Evolutionary conservation across 2,113 vertebrate genomes (phyloP), one percentile per base, ranked within the genome.

Genomic region (Rostratula benghalensis): DNA sequence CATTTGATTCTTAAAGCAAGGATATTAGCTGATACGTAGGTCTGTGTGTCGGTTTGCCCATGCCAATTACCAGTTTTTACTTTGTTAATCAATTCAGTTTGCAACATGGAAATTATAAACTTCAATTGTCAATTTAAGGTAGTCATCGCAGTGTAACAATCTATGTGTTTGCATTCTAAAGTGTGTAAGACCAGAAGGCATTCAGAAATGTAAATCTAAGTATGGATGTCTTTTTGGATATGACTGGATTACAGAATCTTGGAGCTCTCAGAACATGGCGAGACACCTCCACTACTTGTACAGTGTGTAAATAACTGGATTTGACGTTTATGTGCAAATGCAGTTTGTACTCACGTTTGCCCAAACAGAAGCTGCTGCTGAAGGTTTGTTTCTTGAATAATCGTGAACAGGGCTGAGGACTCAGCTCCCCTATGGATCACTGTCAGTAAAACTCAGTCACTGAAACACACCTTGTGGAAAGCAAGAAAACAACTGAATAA

Each of bases 341-440:
- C 37, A 71, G 2, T 51, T 43, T 24, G 16, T 60, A 30, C 35
- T 81, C 15, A 2, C 17, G 19, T 75, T 78, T 87, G 39, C 48
- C 74, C 65, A 79, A 63, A 85, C 20, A 30, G 10, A 46, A 73
- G 61, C 25, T 76, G 41, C 60, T 91, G 61, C 86, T 89, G 61
- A 73, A 91, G 54, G 37, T 45, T 91, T 48, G 3, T 45, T 76
- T 92, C 56, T 35, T 87, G 11, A 92, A 89, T 91, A 87, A 85
- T 75, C 51, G 7, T 27, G 11, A 67, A 25, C 3, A 64, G 10
- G 53, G 27, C 35, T 51, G 76, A 78, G 68, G 35, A 61, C 37
- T 57, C 25, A 0, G 41, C 69, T 94, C 69, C 56, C 64, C 41
- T 68, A 3, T 61, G 53, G 46, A 41, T 89, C 80, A 19, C 25